Percentiles rank a stretch among this genome's conserved stretches.
phyloP scores from a whole-genome alignment of 1,140 invertebrate species.

The Ceratosolen solmsi region DNA sequence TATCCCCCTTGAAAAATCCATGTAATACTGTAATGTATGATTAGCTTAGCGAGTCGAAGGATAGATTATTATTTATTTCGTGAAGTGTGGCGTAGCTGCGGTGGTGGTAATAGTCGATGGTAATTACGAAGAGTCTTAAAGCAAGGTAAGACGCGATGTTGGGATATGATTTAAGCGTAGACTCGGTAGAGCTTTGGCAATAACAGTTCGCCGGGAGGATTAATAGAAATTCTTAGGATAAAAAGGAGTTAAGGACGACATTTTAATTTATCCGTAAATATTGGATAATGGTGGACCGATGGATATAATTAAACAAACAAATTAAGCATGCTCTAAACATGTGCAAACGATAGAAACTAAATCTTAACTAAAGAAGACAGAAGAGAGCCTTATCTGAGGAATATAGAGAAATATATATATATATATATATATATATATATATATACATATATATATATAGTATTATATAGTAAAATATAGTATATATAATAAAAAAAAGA shows the following conservation, averaged over 20 bases:
- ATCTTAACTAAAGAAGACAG: constrained; percentile 74
- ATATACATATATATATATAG: constrained; percentile 67
- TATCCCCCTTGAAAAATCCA: no score
- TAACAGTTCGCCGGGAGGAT: not conserved
- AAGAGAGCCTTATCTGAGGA: constrained; percentile 73
- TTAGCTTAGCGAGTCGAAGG: no score
- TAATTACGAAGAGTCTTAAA: no score
- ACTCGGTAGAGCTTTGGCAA: constrained; percentile 64
- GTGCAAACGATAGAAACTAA: constrained; percentile 74
- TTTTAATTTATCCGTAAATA: constrained; percentile 17
- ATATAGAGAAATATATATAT: constrained; percentile 70
- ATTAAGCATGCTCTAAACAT: constrained; percentile 73
- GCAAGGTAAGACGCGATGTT: no score
- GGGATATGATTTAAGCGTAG: constrained; percentile 55
- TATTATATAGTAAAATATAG: constrained; percentile 60
- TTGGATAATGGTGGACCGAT: constrained; percentile 58
- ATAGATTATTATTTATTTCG: no score
- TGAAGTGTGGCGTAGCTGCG: no score
- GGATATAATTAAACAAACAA: constrained; percentile 70
- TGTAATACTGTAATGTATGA: no score
- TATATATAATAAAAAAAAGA: constrained; percentile 61
- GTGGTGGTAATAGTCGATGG: no score
- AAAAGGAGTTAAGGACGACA: constrained; percentile 8
- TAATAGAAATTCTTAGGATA: constrained; percentile 39
- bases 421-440: constrained; percentile 62